phyloP scores from a whole-genome alignment of 2,113 vertebrate species.

The Indri indri region DNA sequence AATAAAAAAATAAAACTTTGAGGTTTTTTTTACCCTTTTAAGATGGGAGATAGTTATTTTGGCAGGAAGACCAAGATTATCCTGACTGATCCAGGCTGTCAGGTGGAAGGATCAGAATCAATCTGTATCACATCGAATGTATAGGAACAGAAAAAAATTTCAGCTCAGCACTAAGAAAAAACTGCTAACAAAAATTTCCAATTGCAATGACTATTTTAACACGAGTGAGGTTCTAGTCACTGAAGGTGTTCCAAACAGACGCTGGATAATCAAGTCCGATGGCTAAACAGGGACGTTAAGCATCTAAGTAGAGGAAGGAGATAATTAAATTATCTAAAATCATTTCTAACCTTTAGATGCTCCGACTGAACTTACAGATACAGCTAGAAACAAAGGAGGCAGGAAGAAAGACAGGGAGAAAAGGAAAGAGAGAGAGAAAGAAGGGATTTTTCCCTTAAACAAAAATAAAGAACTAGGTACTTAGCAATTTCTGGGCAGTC shows the following conservation, averaged over 20 bases:
- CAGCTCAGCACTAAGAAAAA: not conserved
- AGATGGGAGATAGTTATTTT: constrained; percentile 11
- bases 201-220: not conserved
- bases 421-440: not conserved
- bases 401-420: not conserved
- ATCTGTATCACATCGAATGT: not conserved
- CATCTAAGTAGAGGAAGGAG: not conserved
- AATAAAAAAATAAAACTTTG: not conserved
- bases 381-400: not conserved
- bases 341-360: not conserved
- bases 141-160: not conserved
- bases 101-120: not conserved
- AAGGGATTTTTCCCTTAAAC: not conserved
- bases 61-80: not conserved
- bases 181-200: constrained; percentile 8
- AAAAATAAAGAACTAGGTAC: not conserved
- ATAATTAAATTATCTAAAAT: not conserved
- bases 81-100: not conserved
- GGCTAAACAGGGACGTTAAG: not conserved
- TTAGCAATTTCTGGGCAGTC: not conserved
- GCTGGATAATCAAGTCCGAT: not conserved
- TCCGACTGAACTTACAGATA: not conserved
- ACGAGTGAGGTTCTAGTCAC: not conserved
- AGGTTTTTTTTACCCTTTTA: not conserved
- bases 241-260: not conserved